Evolutionary conservation across 92 coral and sea anemone genomes (phyloP).

Genomic region (Plumapathes pennacea): DNA sequence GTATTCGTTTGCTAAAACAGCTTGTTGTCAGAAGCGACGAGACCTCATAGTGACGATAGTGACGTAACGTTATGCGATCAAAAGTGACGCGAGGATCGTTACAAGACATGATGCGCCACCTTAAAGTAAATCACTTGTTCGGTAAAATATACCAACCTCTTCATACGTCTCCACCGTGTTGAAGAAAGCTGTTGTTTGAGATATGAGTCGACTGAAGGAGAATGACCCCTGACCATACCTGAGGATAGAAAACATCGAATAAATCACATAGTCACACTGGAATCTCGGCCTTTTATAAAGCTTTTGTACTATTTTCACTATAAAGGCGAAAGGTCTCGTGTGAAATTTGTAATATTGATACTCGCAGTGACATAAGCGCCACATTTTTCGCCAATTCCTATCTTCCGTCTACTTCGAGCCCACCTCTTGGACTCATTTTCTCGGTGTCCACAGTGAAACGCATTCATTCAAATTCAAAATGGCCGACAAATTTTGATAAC

Average conservation of each 20-base stretch:
- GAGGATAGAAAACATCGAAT: not conserved
- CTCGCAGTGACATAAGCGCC: not conserved
- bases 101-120: not conserved
- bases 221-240: slow-evolving; percentile 82
- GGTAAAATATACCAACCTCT: slow-evolving; percentile 30
- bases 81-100: not conserved
- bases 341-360: too few species aligned
- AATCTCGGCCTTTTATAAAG: not conserved
- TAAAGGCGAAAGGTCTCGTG: too few species aligned
- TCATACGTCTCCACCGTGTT: slow-evolving; percentile 40
- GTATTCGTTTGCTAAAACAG: too few species aligned
- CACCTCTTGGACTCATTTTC: too few species aligned
- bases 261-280: not conserved
- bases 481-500: too few species aligned
- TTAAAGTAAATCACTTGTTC: not conserved
- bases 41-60: too few species aligned
- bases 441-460: too few species aligned
- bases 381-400: too few species aligned
- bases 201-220: slow-evolving; percentile 72
- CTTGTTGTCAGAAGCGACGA: too few species aligned
- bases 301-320: not conserved
- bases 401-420: too few species aligned
- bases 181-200: slow-evolving; percentile 62
- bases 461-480: too few species aligned
- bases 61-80: too few species aligned